Percentiles rank a stretch among this genome's conserved stretches.
phyloP scores from a whole-genome alignment of 2,113 vertebrate species.

The Ornithorhynchus anatinus region DNA sequence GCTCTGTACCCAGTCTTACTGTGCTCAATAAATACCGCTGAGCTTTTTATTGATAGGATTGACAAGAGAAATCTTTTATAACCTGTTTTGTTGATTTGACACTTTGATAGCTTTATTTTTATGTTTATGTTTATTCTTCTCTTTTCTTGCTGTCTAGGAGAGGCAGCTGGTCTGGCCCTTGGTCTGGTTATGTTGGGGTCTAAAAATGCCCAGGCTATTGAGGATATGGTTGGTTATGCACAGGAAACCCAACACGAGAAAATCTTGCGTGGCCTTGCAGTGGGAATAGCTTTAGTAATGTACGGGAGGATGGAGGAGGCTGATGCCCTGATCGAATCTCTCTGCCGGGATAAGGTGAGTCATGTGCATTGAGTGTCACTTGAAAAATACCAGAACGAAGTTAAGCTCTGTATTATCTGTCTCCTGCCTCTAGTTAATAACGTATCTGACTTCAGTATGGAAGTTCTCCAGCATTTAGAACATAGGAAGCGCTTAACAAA shows the following conservation, averaged over 20 bases:
- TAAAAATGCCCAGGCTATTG: slow-evolving; percentile 97
- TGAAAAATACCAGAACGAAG: fast-evolving
- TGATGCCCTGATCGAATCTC: slow-evolving; percentile 95
- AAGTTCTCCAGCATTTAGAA: too few relatives aligned
- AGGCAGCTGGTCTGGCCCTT: slow-evolving; percentile 92
- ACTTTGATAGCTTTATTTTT: not conserved
- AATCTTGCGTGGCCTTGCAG: slow-evolving; percentile 93
- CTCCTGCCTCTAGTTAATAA: too few relatives aligned
- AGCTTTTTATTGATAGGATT: too few relatives aligned
- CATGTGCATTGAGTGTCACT: not conserved
- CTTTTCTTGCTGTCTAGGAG: slow-evolving; percentile 73
- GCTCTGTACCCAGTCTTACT: too few relatives aligned
- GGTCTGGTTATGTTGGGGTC: slow-evolving; percentile 98
- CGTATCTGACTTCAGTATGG: too few relatives aligned
- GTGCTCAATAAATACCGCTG: too few relatives aligned
- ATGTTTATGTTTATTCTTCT: too few relatives aligned
- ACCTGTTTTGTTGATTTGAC: slow-evolving; percentile 10
- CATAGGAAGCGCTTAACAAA: too few relatives aligned
- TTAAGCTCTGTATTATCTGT: too few relatives aligned
- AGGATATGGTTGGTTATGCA: slow-evolving; percentile 98
- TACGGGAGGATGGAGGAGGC: slow-evolving; percentile 98
- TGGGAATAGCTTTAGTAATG: slow-evolving; percentile 97
- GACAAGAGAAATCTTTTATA: too few relatives aligned
- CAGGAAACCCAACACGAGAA: slow-evolving; percentile 99
- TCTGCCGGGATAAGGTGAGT: slow-evolving; percentile 94